Evolutionary conservation across 1,140 invertebrate genomes (phyloP).

Genomic region (Steinernema khuongi): DNA sequence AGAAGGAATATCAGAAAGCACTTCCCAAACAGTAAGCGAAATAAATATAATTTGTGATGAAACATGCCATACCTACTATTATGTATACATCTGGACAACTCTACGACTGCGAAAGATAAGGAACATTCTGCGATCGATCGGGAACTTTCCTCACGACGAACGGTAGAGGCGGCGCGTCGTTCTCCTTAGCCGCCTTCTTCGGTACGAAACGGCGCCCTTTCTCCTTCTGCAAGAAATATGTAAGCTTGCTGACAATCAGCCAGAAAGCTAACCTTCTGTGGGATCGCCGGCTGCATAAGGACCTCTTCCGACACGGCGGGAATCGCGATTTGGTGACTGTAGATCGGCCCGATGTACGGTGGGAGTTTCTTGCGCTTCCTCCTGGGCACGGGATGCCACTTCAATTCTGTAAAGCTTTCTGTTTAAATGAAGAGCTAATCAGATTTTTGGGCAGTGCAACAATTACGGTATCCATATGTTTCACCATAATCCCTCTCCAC

Average conservation of each 20-base stretch:
- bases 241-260: neutral
- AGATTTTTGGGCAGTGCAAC: no score
- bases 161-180: neutral
- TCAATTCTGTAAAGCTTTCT: neutral
- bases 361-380: neutral
- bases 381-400: neutral
- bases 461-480: no score
- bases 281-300: neutral
- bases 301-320: neutral
- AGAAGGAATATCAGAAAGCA: no score
- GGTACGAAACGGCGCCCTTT: neutral
- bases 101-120: neutral
- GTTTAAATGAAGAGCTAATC: no score
- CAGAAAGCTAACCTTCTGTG: neutral
- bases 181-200: neutral
- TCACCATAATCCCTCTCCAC: no score
- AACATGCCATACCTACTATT: no score
- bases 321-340: conserved; percentile 11
- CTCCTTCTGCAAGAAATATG: neutral
- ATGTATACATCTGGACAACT: no score
- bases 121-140: neutral
- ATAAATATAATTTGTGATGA: no score
- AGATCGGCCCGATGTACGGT: neutral
- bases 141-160: neutral
- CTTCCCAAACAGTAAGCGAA: no score